These are phyloP conservation scores for Loris lydekkerianus DNA, from an alignment of 2,797 vertebrate genomes.

Conservation along the genomic window DNA sequence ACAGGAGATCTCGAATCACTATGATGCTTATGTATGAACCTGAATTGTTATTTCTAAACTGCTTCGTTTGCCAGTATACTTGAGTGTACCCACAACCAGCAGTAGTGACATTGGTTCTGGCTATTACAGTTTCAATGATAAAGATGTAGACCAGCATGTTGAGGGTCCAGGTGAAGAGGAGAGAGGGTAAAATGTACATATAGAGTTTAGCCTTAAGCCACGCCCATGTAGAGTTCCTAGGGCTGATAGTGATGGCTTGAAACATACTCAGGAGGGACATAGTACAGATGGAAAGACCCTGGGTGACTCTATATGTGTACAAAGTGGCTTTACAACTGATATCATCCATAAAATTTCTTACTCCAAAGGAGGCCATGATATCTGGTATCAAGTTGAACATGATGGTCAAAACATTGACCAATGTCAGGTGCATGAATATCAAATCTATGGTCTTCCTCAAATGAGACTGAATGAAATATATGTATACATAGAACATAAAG, in stretches of 20 bases:
- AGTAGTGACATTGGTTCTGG: background rate
- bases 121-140: background rate
- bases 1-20: background rate
- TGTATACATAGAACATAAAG: background rate
- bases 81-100: background rate
- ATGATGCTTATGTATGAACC: too few species aligned
- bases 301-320: background rate
- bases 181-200: background rate
- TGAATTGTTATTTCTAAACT: accelerated
- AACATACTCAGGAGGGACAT: background rate
- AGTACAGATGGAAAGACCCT: background rate
- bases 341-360: background rate
- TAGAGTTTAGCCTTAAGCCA: background rate
- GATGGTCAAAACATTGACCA: background rate
- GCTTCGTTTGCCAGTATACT: background rate
- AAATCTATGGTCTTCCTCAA: slow-evolving; percentile 1
- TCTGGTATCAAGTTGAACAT: background rate
- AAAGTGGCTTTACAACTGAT: background rate
- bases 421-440: background rate
- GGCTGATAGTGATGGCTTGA: background rate
- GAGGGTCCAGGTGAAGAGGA: slow-evolving; percentile 8
- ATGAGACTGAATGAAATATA: background rate
- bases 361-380: background rate
- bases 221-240: background rate
- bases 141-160: background rate